These are phyloP conservation scores for Megalonaias nervosa DNA, from an alignment of 1,140 invertebrate genomes.

Conservation along the genomic window DNA sequence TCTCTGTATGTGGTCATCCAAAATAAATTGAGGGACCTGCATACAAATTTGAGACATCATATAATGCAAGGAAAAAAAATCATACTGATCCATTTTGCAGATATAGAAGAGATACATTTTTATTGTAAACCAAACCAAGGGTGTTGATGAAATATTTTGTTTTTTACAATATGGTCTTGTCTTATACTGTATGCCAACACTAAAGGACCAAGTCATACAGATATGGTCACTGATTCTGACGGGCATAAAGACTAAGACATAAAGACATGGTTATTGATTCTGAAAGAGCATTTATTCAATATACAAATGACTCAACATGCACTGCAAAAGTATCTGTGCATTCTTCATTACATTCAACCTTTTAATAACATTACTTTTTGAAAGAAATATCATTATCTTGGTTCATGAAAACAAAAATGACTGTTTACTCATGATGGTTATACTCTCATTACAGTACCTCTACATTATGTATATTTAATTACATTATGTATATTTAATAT, in stretches of 20 bases:
- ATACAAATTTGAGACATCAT: slow-evolving; percentile 5
- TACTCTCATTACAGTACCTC: no score
- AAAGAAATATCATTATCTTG: no score
- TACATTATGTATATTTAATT: no score
- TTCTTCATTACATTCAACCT: no score
- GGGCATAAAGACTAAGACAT: neutral
- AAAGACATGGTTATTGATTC: neutral
- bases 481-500: no score
- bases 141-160: neutral
- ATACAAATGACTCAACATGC: no score
- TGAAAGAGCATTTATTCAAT: no score
- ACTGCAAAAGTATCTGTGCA: no score
- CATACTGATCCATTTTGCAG: neutral
- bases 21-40: slow-evolving; percentile 87
- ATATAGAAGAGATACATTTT: neutral
- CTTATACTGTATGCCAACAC: neutral
- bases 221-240: neutral
- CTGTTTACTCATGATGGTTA: no score
- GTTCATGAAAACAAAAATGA: no score
- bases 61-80: neutral
- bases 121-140: neutral
- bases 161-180: neutral
- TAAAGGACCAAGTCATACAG: neutral
- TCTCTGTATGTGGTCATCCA: slow-evolving; percentile 83
- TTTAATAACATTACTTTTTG: no score